Conservation (phyloP, 2,113 vertebrate genomes). For the Anolis carolinensis region DNA sequence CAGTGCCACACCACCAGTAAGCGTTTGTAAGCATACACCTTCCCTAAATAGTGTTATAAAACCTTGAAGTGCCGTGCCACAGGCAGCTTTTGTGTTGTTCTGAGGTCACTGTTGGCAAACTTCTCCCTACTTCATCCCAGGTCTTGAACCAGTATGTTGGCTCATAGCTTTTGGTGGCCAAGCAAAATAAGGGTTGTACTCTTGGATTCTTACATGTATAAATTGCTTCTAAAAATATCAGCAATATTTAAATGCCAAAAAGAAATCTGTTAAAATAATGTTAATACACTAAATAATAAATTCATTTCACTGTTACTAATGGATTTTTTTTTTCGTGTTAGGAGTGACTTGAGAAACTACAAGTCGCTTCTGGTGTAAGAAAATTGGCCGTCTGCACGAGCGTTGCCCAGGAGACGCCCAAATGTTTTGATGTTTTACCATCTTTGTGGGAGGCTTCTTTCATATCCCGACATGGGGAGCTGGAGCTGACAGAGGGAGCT, state of each 20-base stretch:
- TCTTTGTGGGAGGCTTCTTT: no score
- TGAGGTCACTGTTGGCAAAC: not conserved
- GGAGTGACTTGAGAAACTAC: no score
- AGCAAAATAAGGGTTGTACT: not conserved
- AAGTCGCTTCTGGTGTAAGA: no score
- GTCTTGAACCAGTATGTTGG: not conserved
- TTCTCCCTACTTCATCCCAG: not conserved
- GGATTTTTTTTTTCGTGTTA: not conserved
- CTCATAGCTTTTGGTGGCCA: not conserved
- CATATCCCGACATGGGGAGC: no score
- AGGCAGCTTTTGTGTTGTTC: not conserved
- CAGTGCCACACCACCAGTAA: not conserved
- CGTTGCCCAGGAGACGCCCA: no score
- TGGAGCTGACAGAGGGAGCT: no score
- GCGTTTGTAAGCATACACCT: not conserved
- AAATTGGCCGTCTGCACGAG: no score
- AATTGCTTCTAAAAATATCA: not conserved
- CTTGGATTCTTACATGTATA: not conserved
- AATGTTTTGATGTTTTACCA: no score
- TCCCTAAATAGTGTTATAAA: not conserved
- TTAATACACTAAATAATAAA: not conserved
- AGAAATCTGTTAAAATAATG: not conserved
- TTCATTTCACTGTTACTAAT: not conserved
- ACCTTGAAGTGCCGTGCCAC: not conserved
- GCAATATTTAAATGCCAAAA: not conserved